These are phyloP conservation scores for Brachyhypopomus gauderio DNA, from an alignment of 2,113 vertebrate genomes.

Conservation along the genomic window DNA sequence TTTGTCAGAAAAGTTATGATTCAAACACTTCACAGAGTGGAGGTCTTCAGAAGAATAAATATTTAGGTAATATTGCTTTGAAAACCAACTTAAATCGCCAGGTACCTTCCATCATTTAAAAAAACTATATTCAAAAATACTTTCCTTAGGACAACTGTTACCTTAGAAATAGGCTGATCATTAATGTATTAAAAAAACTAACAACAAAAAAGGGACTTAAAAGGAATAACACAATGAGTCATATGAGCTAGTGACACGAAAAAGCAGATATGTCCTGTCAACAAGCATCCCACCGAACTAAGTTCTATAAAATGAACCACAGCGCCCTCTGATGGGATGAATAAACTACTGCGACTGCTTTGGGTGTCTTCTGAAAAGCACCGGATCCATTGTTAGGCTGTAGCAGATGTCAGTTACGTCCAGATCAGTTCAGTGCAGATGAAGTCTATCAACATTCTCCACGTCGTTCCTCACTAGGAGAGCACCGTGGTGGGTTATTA, in stretches of 20 bases:
- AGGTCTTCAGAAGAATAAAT: constrained; percentile 24
- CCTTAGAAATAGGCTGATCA: neutral
- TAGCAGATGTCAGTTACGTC: neutral
- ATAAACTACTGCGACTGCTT: neutral
- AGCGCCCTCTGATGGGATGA: neutral
- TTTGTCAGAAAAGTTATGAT: neutral
- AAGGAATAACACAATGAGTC: neutral
- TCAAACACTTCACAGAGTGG: neutral
- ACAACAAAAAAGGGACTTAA: no score
- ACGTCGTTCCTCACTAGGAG: neutral
- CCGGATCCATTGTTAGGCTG: neutral
- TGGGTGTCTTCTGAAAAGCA: neutral
- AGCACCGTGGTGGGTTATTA: neutral
- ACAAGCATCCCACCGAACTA: neutral
- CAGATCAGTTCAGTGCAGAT: constrained; percentile 2
- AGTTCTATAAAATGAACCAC: neutral
- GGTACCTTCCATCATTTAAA: neutral
- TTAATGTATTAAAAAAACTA: neutral
- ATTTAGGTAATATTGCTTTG: neutral
- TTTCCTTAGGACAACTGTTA: neutral
- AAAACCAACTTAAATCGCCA: neutral
- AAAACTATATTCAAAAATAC: constrained; percentile 11
- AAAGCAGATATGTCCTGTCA: neutral
- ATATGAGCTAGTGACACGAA: neutral
- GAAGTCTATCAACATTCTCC: neutral